These are phyloP conservation scores for Peromyscus californicus DNA, from an alignment of 2,113 vertebrate species.

Conservation along the genomic window DNA sequence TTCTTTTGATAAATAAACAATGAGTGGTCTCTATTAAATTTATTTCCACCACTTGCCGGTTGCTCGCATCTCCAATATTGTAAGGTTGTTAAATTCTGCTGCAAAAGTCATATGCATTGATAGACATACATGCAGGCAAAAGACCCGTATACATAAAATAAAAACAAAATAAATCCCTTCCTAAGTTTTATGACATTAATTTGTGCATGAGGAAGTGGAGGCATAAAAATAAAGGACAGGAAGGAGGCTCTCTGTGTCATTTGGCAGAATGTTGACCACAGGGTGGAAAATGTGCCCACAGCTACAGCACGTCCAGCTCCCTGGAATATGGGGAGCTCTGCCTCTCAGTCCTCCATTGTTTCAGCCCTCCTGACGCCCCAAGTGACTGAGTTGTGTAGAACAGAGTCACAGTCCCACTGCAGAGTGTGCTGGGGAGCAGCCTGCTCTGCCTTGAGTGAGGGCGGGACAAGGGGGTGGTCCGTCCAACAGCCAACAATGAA, in stretches of 20 bases:
- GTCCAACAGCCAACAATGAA: background rate
- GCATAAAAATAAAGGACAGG: background rate
- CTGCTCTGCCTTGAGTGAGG: rapidly evolving
- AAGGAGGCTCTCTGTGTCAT: background rate
- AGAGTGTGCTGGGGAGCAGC: too few relatives aligned
- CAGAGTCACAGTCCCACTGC: background rate
- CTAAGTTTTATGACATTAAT: background rate
- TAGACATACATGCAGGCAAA: background rate
- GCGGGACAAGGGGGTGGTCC: too few relatives aligned
- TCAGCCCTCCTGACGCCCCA: background rate
- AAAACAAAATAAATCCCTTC: background rate
- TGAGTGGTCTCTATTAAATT: background rate
- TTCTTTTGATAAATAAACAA: background rate
- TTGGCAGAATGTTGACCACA: too few relatives aligned
- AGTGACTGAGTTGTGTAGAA: background rate
- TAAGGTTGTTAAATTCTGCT: background rate
- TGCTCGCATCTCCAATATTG: background rate
- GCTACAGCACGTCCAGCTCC: background rate
- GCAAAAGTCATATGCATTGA: rapidly evolving
- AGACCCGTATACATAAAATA: background rate
- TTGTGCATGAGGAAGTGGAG: background rate
- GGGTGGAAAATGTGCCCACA: background rate
- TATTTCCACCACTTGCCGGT: background rate
- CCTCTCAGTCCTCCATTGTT: too few relatives aligned
- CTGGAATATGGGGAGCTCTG: background rate